A percentile compares a stretch with the other conserved stretches of the same genome.
phyloP scores from a whole-genome alignment of 2,113 vertebrate genomes.

The Piliocolobus tephrosceles region DNA sequence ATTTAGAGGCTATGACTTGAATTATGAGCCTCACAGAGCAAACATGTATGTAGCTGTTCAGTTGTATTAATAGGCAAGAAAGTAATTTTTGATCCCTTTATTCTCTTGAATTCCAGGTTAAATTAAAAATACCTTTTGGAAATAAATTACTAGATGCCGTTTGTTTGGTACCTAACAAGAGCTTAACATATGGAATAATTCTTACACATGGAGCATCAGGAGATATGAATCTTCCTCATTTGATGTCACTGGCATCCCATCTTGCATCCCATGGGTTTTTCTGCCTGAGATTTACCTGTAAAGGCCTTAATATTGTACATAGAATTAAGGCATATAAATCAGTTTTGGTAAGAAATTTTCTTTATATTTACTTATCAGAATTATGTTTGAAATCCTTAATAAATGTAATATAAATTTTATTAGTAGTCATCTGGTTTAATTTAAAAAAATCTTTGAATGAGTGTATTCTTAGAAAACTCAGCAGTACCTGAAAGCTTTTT shows the following conservation, averaged over 20 bases:
- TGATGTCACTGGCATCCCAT: slow-evolving; percentile 87
- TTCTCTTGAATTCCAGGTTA: slow-evolving; percentile 86
- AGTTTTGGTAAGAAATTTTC: slow-evolving; percentile 88
- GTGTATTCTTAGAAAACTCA: slow-evolving; percentile 26
- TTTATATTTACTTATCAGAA: slow-evolving; percentile 36
- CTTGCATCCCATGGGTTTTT: slow-evolving; percentile 87
- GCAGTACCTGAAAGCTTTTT: neutral
- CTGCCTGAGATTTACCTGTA: slow-evolving; percentile 95
- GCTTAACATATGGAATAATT: slow-evolving; percentile 84
- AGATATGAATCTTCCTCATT: slow-evolving; percentile 92
- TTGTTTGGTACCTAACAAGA: slow-evolving; percentile 86
- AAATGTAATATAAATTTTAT: slow-evolving; percentile 37
- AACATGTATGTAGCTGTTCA: neutral
- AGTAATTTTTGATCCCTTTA: slow-evolving; percentile 24
- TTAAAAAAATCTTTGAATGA: slow-evolving; percentile 22
- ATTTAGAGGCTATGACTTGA: slow-evolving; percentile 33
- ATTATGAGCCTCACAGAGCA: neutral
- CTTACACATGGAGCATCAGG: slow-evolving; percentile 95
- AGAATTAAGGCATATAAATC: slow-evolving; percentile 90
- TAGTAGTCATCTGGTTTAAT: slow-evolving; percentile 40
- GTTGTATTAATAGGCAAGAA: slow-evolving; percentile 42
- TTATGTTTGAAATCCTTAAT: slow-evolving; percentile 52
- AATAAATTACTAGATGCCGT: slow-evolving; percentile 87
- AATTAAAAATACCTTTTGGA: slow-evolving; percentile 91
- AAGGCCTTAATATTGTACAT: slow-evolving; percentile 91